A percentile compares a stretch with the other conserved stretches of the same genome.
Conservation (phyloP, 2,888 invertebrate species). For the Andrena bucephala region DNA sequence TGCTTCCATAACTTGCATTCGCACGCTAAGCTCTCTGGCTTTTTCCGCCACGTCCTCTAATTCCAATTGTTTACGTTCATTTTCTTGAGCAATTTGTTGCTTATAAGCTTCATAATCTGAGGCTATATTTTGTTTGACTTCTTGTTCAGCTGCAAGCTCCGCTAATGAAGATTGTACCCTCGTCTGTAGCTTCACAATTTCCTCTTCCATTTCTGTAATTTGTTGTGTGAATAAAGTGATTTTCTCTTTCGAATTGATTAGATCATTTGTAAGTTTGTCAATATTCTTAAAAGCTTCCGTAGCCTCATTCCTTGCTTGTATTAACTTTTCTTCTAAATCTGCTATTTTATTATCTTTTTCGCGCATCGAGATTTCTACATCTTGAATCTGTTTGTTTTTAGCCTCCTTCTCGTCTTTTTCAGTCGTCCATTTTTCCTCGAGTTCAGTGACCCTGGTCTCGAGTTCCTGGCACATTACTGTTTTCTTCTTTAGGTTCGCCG, state of each 20-base stretch:
- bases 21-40: slow-evolving; percentile 81
- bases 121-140: slow-evolving; percentile 49
- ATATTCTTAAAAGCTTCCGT: slow-evolving; percentile 51
- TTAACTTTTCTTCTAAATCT: slow-evolving; percentile 74
- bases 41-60: slow-evolving; percentile 80
- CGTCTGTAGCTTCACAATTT: slow-evolving; percentile 63
- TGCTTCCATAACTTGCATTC: slow-evolving; percentile 82
- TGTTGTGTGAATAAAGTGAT: slow-evolving; percentile 63
- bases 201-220: slow-evolving; percentile 68
- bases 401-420: slow-evolving; percentile 80
- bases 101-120: slow-evolving; percentile 66
- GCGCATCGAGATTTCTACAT: slow-evolving; percentile 64
- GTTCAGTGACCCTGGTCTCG: slow-evolving; percentile 84
- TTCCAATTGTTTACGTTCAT: slow-evolving; percentile 72
- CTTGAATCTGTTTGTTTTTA: slow-evolving; percentile 75
- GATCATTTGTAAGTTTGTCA: slow-evolving; percentile 62
- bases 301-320: slow-evolving; percentile 54
- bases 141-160: slow-evolving; percentile 54
- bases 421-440: slow-evolving; percentile 74
- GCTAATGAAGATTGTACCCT: slow-evolving; percentile 30
- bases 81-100: slow-evolving; percentile 48
- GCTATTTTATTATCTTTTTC: slow-evolving; percentile 77
- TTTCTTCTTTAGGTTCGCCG: slow-evolving; percentile 91
- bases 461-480: slow-evolving; percentile 88
- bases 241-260: slow-evolving; percentile 64